Conservation (phyloP, 2,113 vertebrate genomes). For the Thermophis baileyi region DNA sequence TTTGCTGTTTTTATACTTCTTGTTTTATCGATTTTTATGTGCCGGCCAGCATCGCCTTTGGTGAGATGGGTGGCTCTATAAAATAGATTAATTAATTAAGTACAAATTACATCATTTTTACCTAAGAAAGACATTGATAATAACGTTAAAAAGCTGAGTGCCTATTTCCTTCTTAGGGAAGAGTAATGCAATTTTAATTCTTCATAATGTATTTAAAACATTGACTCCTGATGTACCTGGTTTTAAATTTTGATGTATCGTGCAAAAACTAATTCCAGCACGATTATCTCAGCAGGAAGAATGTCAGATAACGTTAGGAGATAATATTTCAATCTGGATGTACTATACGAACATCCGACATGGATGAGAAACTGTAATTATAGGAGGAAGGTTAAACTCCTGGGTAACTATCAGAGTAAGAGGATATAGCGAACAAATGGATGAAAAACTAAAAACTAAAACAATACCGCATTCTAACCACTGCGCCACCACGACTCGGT, state of each 20-base stretch:
- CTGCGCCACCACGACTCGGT: too few relatives aligned
- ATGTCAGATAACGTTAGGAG: conserved; percentile 48
- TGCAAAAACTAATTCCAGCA: conserved; percentile 56
- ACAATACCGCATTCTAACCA: too few relatives aligned
- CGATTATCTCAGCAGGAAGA: conserved; percentile 48
- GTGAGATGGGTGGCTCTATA: neutral
- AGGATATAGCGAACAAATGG: neutral
- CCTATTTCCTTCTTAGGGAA: conserved; percentile 16
- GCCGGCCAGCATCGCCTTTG: neutral
- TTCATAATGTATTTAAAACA: conserved; percentile 1
- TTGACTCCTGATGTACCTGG: neutral
- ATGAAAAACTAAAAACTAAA: too few relatives aligned
- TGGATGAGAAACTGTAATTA: conserved; percentile 4
- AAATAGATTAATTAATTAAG: neutral
- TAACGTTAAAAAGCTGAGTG: neutral
- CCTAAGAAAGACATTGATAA: neutral
- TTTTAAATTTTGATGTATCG: conserved; percentile 47
- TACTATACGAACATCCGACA: conserved; percentile 39
- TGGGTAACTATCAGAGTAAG: neutral
- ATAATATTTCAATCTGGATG: conserved; percentile 13
- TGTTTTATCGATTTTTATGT: neutral
- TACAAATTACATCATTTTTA: fast-evolving
- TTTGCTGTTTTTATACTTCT: neutral
- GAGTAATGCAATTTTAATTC: neutral
- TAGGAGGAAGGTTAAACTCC: conserved; percentile 14